phyloP scores from a whole-genome alignment of 2,888 invertebrate genomes.

The Dryobota labecula region DNA sequence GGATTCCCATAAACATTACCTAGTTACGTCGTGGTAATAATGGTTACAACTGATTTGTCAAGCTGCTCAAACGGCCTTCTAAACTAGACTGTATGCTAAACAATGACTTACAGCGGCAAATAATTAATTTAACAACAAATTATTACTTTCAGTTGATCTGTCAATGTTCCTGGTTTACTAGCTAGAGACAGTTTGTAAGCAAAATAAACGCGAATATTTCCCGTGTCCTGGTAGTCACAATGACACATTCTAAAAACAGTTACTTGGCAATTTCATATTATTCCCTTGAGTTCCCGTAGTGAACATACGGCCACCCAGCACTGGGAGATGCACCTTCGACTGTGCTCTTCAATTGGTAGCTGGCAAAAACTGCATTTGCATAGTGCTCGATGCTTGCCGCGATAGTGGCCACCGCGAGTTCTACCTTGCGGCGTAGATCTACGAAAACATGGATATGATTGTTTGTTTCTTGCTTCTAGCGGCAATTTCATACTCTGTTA shows the following conservation, averaged over 20 bases:
- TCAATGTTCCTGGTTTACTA: neutral
- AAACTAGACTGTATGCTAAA: neutral
- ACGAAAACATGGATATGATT: conserved; percentile 73
- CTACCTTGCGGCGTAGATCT: conserved; percentile 62
- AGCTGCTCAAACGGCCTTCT: conserved; percentile 21
- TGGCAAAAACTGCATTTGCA: conserved; percentile 90
- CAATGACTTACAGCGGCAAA: neutral
- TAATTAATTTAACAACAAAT: neutral
- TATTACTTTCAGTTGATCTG: neutral
- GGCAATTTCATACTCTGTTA: neutral
- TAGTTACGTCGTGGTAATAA: conserved; percentile 1
- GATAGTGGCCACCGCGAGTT: conserved; percentile 84
- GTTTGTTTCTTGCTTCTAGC: conserved; percentile 3
- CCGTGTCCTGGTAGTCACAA: conserved; percentile 23
- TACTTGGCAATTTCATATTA: conserved; percentile 60
- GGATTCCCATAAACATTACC: conserved; percentile 19
- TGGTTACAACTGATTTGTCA: conserved; percentile 33
- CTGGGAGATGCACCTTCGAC: conserved; percentile 75
- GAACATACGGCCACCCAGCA: conserved; percentile 81
- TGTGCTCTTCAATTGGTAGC: conserved; percentile 85
- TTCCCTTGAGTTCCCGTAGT: conserved; percentile 53
- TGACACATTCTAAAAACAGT: conserved; percentile 51
- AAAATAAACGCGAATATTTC: conserved; percentile 25
- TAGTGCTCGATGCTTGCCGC: conserved; percentile 84
- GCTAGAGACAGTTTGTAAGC: conserved; percentile 1